These are phyloP conservation scores for Therioaphis trifolii DNA, from an alignment of 2,888 invertebrate genomes.

Conservation along the genomic window DNA sequence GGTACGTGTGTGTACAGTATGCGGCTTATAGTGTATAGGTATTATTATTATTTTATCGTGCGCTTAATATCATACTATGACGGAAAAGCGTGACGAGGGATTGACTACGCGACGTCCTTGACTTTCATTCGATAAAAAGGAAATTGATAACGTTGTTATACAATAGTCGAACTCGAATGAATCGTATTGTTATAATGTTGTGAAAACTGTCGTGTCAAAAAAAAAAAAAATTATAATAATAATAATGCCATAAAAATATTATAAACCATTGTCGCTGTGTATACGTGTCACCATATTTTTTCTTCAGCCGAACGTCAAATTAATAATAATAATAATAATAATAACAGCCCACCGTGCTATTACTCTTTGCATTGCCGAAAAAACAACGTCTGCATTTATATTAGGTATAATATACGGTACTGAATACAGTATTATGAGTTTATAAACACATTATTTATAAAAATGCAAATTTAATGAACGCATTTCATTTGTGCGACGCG, in stretches of 20 bases:
- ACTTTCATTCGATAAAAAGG: constrained; percentile 56
- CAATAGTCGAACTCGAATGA: constrained; percentile 40
- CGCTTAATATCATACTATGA: neutral
- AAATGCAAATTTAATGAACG: neutral
- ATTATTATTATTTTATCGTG: too few relatives aligned
- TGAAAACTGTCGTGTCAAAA: constrained; percentile 14
- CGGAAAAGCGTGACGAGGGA: constrained; percentile 46
- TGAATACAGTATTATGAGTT: neutral
- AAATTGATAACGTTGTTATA: constrained; percentile 50
- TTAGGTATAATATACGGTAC: neutral
- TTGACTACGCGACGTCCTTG: constrained; percentile 47
- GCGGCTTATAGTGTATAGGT: too few relatives aligned
- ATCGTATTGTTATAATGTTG: constrained; percentile 47
- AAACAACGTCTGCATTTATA: neutral
- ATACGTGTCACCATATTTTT: constrained; percentile 1
- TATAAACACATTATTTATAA: neutral
- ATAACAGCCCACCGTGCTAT: too few relatives aligned
- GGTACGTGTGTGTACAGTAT: neutral
- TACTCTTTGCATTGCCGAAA: neutral
- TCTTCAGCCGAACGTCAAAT: neutral
- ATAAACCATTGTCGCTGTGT: neutral
- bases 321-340: too few relatives aligned
- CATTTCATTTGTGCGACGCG: neutral
- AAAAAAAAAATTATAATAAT: neutral
- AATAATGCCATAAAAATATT: too few relatives aligned